Base-by-base conservation (phyloP, 1,140 invertebrate genomes). In the Phortica variegata region DNA sequence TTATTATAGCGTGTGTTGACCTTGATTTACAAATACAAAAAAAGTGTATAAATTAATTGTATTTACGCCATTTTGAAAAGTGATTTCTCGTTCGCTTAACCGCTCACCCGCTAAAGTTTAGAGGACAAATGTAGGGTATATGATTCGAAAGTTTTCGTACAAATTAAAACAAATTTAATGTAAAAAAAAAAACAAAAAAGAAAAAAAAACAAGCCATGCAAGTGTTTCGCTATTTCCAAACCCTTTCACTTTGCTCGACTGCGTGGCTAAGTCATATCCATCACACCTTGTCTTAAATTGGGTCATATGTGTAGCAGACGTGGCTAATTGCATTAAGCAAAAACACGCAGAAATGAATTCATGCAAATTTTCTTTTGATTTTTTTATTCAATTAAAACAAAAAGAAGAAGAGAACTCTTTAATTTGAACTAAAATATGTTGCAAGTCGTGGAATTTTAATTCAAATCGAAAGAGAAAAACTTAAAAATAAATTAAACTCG, bases 101-200 rank as follows among this genome's bases (percentile, higher is more conserved):
- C n/a, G n/a, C n/a, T n/a, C n/a, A 29, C 6, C 26, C 12, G 26
- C 26, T 12, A 7, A 29, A 29, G 26, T 12, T 17, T 17, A 58
- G 54, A 56, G 58, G 57, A 47, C 54, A 60, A 53, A 54, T 60
- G 50, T 54, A 60, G 51, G 54, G 51, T 54, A 54, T 23, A 37
- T 32, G 16, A 21, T 39, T 17, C 9, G 38, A 15, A 34, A 29
- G 33, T 40, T 23, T 39, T 23, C 34, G 31, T n/a, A 32, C 17
- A 20, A 40, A 40, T 40, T 19, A 21, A 18, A 39, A 40, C 10
- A 39, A 40, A 40, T 39, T 31, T 19, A 32, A 31, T 31, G 26
- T 13, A 16, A 19, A 18, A 41, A 20, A n/a, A 48, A 13, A 17
- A n/a, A n/a, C n/a, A n/a, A n/a, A n/a, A n/a, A n/a, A n/a, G n/a